A percentile compares a stretch with the other conserved stretches of the same genome.
phyloP scores from a whole-genome alignment of 2,113 vertebrate species.

The Agelaius phoeniceus region DNA sequence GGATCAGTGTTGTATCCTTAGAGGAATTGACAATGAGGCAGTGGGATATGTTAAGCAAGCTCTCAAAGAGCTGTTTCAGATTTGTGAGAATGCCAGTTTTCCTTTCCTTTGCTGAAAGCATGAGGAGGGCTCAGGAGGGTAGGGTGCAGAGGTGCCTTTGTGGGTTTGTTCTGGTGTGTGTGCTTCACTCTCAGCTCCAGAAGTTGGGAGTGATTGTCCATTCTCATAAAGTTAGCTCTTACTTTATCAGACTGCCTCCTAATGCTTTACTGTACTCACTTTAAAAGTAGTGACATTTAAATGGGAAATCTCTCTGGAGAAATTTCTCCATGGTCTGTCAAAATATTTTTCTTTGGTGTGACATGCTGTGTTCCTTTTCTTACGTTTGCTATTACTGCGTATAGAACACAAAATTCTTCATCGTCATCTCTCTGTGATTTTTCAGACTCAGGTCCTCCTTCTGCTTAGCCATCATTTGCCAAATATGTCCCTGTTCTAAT shows the following conservation, averaged over 20 bases:
- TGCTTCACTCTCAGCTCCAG: neutral
- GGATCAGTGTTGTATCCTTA: neutral
- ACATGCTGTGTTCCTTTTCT: neutral
- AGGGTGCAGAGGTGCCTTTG: neutral
- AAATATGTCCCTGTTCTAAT: neutral
- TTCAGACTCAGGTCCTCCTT: neutral
- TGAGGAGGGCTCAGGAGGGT: accelerated
- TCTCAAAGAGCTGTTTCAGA: neutral
- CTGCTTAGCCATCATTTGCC: neutral
- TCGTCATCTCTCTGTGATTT: neutral
- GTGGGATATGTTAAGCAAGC: neutral
- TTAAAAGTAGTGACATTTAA: neutral
- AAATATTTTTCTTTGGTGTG: slow-evolving; percentile 49
- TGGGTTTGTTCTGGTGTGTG: neutral
- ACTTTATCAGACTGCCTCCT: neutral
- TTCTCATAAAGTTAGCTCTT: neutral
- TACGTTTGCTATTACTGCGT: slow-evolving; percentile 12
- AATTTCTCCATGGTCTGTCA: neutral
- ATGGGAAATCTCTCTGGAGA: slow-evolving; percentile 2
- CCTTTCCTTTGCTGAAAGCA: neutral
- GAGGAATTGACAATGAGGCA: accelerated
- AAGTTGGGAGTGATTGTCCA: neutral
- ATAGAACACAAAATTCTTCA: neutral
- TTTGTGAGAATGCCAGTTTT: neutral
- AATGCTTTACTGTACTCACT: neutral